phyloP scores from a whole-genome alignment of 2,888 invertebrate species.

The Pandemis corylana region DNA sequence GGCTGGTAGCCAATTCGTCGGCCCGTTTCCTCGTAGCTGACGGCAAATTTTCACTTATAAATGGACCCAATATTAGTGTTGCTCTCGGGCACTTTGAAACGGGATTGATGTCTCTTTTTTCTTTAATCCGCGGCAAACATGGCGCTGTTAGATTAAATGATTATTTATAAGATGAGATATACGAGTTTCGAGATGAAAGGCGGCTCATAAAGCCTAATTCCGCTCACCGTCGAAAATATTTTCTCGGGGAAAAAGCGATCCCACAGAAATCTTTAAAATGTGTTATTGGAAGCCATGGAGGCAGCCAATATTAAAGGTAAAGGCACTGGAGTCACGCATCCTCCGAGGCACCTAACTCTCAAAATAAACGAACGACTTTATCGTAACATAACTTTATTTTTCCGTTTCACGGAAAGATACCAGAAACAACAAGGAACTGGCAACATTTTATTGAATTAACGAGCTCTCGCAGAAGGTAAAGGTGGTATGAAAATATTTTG shows the following conservation, averaged over 20 bases:
- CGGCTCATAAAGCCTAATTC: constrained; percentile 57
- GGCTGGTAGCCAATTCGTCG: constrained; percentile 82
- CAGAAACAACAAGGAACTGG: constrained; percentile 14
- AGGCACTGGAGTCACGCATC: constrained; percentile 36
- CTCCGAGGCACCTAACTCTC: constrained; percentile 43
- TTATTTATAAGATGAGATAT: constrained; percentile 34
- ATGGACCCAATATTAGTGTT: constrained; percentile 64
- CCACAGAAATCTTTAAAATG: constrained; percentile 69
- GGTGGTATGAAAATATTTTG: background rate
- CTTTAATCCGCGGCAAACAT: constrained; percentile 33
- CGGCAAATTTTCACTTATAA: constrained; percentile 80
- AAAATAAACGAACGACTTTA: constrained; percentile 51
- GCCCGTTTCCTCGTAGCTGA: constrained; percentile 74
- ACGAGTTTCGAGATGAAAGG: constrained; percentile 53
- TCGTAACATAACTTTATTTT: constrained; percentile 42
- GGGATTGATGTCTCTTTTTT: constrained; percentile 25
- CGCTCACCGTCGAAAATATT: constrained; percentile 62
- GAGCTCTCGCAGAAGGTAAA: constrained; percentile 2
- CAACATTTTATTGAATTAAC: constrained; percentile 15
- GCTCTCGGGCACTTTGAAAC: constrained; percentile 55
- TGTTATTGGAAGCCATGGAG: constrained; percentile 60
- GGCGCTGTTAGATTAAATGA: constrained; percentile 30
- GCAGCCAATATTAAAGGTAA: constrained; percentile 55
- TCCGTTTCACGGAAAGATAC: constrained; percentile 21
- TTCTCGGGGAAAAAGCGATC: constrained; percentile 64